Base-by-base conservation (phyloP, 2,888 invertebrate species). In the Meganola albula region DNA sequence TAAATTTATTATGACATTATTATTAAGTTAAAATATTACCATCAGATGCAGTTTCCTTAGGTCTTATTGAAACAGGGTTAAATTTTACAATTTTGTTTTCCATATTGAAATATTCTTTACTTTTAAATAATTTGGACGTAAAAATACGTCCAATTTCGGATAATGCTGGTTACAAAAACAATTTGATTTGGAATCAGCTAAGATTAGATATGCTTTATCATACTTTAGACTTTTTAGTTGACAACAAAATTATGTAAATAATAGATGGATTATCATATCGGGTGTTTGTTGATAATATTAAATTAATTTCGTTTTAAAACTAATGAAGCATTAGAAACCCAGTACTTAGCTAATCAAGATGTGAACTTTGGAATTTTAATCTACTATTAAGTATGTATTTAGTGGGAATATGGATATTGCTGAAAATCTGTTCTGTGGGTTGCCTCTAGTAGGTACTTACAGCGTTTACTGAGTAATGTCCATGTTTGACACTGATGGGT, bases 171-270 rank as follows among this genome's bases (percentile, higher is more conserved):
- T 48, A 41, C 48, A 48, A 68, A 68, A 69, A 70, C 63, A 64
- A 65, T 62, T 63, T 47, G 51, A 53, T 58, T 61, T 53, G 41
- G 49, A 59, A 52, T 56, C 55, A 46, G 44, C 41, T 28, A 37
- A 50, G 80, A 80, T 80, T 68, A 79, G 78, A 79, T 78, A 67
- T 32, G 39, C 49, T 62, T 72, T 76, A 71, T 72, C 70, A 45
- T 53, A 56, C 52, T 48, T 54, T 58, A 50, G 50, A 53, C 45
- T 38, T 47, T 22, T 26, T 37, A 52, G 34, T 32, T 48, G 44
- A 49, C 54, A 32, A 44, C 37, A 31, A 22, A 38, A 37, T 50
- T 54, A 58, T 50, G 42, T 53, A 48, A 55, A 52, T 34, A n/a
- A n/a, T 43, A 35, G 35, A 38, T 34, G 34, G 45, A 48, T 48